phyloP scores from a whole-genome alignment of 1,140 invertebrate genomes.

The Heliothis subflexa region DNA sequence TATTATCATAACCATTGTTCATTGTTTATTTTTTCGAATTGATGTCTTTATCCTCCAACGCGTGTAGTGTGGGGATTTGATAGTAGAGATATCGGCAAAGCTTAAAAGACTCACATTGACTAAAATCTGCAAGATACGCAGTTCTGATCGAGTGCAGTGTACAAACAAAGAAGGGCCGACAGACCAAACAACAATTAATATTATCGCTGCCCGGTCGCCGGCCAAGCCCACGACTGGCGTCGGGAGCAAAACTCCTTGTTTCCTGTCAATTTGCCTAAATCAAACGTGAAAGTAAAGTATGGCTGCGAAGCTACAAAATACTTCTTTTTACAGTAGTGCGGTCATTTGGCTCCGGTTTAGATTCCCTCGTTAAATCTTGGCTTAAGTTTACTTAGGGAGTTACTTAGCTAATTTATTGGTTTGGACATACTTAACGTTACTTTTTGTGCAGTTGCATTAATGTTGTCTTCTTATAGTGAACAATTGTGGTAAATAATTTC shows the following conservation, averaged over 20 bases:
- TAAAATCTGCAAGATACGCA: background rate
- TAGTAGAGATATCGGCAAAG: too few relatives aligned
- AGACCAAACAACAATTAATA: conserved; percentile 38
- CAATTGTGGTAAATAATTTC: background rate
- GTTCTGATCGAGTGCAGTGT: conserved; percentile 3
- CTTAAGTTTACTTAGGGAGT: conserved; percentile 39
- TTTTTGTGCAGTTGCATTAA: conserved; percentile 16
- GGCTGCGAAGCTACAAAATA: background rate
- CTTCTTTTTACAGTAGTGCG: conserved; percentile 2
- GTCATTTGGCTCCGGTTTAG: conserved; percentile 37
- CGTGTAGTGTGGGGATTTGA: too few relatives aligned
- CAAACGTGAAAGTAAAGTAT: conserved; percentile 43
- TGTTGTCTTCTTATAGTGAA: background rate
- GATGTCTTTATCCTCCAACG: too few relatives aligned
- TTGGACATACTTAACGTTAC: background rate
- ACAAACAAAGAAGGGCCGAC: conserved; percentile 20
- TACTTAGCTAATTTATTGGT: conserved; percentile 41
- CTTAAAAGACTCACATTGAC: too few relatives aligned
- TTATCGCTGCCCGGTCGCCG: conserved; percentile 39
- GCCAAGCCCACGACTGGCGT: background rate
- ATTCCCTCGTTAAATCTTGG: conserved; percentile 41
- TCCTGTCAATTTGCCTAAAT: conserved; percentile 51
- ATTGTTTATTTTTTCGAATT: too few relatives aligned
- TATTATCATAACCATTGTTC: too few relatives aligned
- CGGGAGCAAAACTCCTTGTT: conserved; percentile 27